Evolutionary conservation across 2,113 vertebrate genomes (phyloP).

Genomic region (Motacilla tschutschensis): DNA sequence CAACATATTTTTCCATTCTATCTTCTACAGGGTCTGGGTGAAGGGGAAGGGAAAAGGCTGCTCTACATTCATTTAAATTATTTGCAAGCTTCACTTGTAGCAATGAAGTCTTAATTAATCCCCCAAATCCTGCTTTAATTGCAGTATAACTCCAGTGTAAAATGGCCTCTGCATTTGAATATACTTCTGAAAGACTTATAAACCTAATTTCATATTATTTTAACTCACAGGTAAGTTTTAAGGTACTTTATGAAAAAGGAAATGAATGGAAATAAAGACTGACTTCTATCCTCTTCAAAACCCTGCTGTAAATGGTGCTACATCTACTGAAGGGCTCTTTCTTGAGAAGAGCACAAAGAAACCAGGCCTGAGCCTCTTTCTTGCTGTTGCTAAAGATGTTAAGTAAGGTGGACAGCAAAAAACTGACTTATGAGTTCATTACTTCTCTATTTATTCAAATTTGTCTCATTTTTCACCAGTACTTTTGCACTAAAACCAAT

Average conservation of each 20-base stretch:
- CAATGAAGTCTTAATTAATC: background rate
- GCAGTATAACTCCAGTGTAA: background rate
- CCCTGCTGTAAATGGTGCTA: background rate
- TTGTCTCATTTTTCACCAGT: background rate
- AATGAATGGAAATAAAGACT: background rate
- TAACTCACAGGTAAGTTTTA: background rate
- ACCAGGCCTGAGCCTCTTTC: background rate
- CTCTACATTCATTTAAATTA: background rate
- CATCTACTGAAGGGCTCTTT: background rate
- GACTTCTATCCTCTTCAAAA: background rate
- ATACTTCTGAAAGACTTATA: background rate
- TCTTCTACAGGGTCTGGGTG: background rate
- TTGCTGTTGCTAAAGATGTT: background rate
- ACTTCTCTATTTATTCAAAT: background rate
- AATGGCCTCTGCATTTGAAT: background rate
- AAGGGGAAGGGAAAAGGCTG: background rate
- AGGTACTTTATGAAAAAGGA: background rate
- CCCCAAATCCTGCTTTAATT: background rate
- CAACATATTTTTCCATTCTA: background rate
- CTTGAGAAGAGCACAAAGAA: background rate
- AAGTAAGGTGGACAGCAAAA: background rate
- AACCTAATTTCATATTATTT: background rate
- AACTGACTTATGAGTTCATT: background rate
- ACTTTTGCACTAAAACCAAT: background rate
- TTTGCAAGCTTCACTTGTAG: background rate